phyloP scores from a whole-genome alignment of 2,888 invertebrate genomes.

The Rhodophaea formosa region DNA sequence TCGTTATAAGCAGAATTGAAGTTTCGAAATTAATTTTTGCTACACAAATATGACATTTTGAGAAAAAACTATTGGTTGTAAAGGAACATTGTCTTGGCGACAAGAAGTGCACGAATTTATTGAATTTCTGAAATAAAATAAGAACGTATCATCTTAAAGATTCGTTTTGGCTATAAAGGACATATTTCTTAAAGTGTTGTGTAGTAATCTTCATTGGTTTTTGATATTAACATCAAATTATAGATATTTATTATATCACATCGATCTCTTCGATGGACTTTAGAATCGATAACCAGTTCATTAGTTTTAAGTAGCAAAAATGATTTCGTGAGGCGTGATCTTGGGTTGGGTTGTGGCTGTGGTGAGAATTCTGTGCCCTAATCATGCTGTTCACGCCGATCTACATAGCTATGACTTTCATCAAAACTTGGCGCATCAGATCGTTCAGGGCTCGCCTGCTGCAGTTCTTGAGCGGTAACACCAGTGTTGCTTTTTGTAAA shows the following conservation, averaged over 20 bases:
- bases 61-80: background rate
- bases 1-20: background rate
- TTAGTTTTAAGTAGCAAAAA: conserved; percentile 23
- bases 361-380: conserved; percentile 23
- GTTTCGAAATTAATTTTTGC: background rate
- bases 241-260: conserved; percentile 29
- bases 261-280: conserved; percentile 53
- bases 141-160: background rate
- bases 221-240: conserved; percentile 5
- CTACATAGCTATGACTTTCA: conserved; percentile 91
- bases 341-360: conserved; percentile 19
- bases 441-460: conserved; percentile 85
- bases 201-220: background rate
- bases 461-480: conserved; percentile 80
- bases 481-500: conserved; percentile 83
- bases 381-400: conserved; percentile 89
- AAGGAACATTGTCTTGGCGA: conserved; percentile 21
- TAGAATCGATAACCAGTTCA: conserved; percentile 71
- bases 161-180: background rate
- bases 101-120: conserved; percentile 21
- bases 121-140: conserved; percentile 23
- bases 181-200: background rate
- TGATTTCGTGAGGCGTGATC: conserved; percentile 28
- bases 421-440: conserved; percentile 89
- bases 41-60: background rate